Conservation (phyloP, 2,888 invertebrate species). For the Apocheima hispidaria region DNA sequence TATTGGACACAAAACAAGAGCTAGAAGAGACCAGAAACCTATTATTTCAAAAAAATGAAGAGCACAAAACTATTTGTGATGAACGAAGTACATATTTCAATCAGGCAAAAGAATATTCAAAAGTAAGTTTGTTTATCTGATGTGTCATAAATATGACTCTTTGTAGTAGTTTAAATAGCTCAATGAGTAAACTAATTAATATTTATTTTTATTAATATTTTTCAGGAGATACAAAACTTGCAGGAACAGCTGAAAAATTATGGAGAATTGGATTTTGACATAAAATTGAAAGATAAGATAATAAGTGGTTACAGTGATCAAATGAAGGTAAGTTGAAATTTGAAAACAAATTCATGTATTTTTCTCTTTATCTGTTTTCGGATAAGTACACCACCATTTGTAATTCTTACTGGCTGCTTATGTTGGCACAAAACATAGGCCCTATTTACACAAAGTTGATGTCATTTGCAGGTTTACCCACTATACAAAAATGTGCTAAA, state of each 20-base stretch:
- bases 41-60: slow-evolving; percentile 25
- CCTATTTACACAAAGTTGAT: too few species aligned
- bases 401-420: too few species aligned
- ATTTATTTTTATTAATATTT: neutral
- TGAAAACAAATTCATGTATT: neutral
- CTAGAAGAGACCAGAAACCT: slow-evolving; percentile 18
- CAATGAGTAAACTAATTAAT: neutral
- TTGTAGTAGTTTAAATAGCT: neutral
- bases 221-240: slow-evolving; percentile 19
- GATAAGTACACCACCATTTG: too few species aligned
- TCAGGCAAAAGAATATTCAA: slow-evolving; percentile 9
- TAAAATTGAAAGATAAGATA: slow-evolving; percentile 9
- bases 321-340: slow-evolving; percentile 12
- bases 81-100: slow-evolving; percentile 19
- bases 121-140: slow-evolving; percentile 15
- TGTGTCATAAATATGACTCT: too few species aligned
- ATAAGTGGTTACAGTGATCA: slow-evolving; percentile 22
- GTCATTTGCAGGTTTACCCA: too few species aligned
- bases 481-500: too few species aligned
- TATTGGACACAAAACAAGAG: slow-evolving; percentile 12
- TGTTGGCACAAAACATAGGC: too few species aligned
- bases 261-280: slow-evolving; percentile 2
- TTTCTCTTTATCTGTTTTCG: neutral
- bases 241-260: slow-evolving; percentile 1
- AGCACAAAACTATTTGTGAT: slow-evolving; percentile 16